Evolutionary conservation across 1,140 invertebrate species (phyloP).

Genomic region (Glomeris maerens): DNA sequence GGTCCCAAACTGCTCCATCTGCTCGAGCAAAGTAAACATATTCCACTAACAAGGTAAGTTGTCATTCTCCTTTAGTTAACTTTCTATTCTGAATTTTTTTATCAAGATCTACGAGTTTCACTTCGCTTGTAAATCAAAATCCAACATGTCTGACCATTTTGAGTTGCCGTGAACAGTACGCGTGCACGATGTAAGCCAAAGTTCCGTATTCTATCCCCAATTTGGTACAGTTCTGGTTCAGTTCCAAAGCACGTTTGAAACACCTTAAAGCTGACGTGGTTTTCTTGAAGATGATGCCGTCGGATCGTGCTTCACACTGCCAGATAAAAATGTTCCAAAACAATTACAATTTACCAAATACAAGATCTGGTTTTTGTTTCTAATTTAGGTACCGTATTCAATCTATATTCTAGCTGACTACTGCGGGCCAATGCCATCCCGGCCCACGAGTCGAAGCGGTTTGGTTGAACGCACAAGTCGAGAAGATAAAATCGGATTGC

Average conservation of each 20-base stretch:
- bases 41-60: background rate
- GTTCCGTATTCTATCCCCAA: slow-evolving; percentile 80
- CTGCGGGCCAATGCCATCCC: slow-evolving; percentile 67
- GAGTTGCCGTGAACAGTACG: slow-evolving; percentile 66
- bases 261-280: slow-evolving; percentile 54
- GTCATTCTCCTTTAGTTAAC: background rate
- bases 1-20: too few species aligned
- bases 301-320: slow-evolving; percentile 31
- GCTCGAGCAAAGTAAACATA: background rate
- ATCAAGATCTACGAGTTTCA: slow-evolving; percentile 33
- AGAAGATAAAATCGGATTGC: slow-evolving; percentile 66
- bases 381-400: slow-evolving; percentile 47
- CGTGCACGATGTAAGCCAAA: slow-evolving; percentile 71
- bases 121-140: too few species aligned
- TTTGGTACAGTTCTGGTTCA: slow-evolving; percentile 52
- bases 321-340: slow-evolving; percentile 13
- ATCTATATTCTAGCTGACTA: slow-evolving; percentile 59
- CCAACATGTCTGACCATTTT: slow-evolving; percentile 44
- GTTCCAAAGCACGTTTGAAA: slow-evolving; percentile 56
- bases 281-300: slow-evolving; percentile 22
- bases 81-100: slow-evolving; percentile 1
- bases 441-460: slow-evolving; percentile 80
- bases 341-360: slow-evolving; percentile 7
- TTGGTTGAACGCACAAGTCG: slow-evolving; percentile 63
- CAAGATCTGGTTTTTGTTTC: background rate